phyloP scores from a whole-genome alignment of 2,797 vertebrate genomes.

The Intellagama lesueurii region DNA sequence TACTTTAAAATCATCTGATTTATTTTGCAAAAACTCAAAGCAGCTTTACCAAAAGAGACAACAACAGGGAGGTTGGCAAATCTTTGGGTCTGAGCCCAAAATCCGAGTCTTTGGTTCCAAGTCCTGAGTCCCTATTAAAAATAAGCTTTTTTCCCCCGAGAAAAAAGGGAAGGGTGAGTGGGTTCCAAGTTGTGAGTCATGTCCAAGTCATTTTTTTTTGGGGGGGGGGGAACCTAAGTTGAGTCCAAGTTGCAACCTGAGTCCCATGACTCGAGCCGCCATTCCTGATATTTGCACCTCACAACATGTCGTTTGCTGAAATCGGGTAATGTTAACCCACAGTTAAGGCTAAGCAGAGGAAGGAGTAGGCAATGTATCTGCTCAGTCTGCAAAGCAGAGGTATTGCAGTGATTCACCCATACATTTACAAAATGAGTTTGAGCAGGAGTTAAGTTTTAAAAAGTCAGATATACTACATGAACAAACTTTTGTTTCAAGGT shows the following conservation, averaged over 20 bases:
- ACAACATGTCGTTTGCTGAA: too few relatives aligned
- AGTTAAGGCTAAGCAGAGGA: neutral
- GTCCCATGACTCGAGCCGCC: too few relatives aligned
- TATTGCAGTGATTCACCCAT: neutral
- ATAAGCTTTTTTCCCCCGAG: too few relatives aligned
- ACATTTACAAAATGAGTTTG: neutral
- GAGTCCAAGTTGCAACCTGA: too few relatives aligned
- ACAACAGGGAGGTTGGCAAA: neutral
- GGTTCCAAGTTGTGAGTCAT: too few relatives aligned
- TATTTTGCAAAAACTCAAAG: neutral
- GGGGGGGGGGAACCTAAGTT: too few relatives aligned
- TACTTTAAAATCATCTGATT: neutral
- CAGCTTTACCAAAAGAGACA: neutral
- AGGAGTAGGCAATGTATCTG: neutral
- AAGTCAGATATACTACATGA: neutral
- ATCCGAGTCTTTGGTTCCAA: too few relatives aligned
- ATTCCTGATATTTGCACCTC: neutral
- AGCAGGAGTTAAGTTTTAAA: neutral
- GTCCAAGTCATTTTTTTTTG: too few relatives aligned
- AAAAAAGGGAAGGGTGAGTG: too few relatives aligned
- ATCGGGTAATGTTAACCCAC: neutral
- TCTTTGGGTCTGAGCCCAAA: too few relatives aligned
- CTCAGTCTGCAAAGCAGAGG: neutral
- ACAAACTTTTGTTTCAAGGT: constrained; percentile 29
- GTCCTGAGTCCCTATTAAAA: too few relatives aligned